phyloP scores from a whole-genome alignment of 2,888 invertebrate species.

The Strigamia crassipes region DNA sequence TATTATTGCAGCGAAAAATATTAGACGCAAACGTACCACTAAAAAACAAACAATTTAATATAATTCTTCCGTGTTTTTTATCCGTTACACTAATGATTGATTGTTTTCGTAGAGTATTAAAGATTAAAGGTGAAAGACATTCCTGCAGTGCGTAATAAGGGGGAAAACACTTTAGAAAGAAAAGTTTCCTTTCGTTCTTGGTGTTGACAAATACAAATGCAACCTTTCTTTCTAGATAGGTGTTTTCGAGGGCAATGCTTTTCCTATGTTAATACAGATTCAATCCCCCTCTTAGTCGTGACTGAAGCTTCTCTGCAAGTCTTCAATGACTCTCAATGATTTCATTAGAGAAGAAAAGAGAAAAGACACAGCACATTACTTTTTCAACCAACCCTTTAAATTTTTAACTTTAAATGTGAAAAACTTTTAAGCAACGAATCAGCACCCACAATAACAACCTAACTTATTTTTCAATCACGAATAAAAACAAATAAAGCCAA shows the following conservation, averaged over 20 bases:
- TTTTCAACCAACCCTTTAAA: not conserved
- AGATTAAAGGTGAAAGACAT: conserved; percentile 12
- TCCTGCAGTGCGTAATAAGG: not conserved
- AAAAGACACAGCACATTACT: not conserved
- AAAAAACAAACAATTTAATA: not conserved
- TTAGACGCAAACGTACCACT: not conserved
- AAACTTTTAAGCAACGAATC: not conserved
- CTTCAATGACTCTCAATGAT: conserved; percentile 36
- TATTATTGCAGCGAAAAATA: not conserved
- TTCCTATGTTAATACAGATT: conserved; percentile 32
- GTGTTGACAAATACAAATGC: conserved; percentile 40
- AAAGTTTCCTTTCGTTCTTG: not conserved
- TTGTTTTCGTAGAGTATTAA: not conserved
- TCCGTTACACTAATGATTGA: not conserved
- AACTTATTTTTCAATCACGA: not conserved
- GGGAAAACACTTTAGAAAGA: not conserved
- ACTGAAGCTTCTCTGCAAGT: conserved; percentile 35
- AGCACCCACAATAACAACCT: not conserved
- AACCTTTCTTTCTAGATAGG: conserved; percentile 19
- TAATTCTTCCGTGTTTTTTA: not conserved
- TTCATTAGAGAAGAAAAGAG: conserved; percentile 24
- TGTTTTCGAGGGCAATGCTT: conserved; percentile 39
- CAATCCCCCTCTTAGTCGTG: conserved; percentile 29
- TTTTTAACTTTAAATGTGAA: not conserved
- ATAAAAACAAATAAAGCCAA: not conserved